Percentiles rank a stretch among this genome's conserved stretches.
These are phyloP conservation scores for Leucoma salicis DNA, from an alignment of 2,888 invertebrate genomes.

Conservation along the genomic window DNA sequence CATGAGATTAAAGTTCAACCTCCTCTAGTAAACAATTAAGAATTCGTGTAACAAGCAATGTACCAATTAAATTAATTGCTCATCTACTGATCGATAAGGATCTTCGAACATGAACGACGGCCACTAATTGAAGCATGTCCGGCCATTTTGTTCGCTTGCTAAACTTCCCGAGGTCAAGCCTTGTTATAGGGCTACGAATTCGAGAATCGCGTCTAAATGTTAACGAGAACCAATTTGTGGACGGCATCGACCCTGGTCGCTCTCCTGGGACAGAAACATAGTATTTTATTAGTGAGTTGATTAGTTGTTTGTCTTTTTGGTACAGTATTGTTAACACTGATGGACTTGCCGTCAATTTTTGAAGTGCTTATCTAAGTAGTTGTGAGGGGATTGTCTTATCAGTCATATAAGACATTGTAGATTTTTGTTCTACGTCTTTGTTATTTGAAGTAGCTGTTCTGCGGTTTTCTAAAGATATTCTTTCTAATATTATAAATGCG, in stretches of 20 bases:
- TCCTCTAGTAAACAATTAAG: conserved; percentile 4
- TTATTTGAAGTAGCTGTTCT: background rate
- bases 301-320: conserved; percentile 56
- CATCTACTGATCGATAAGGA: conserved; percentile 37
- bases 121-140: conserved; percentile 75
- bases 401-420: conserved; percentile 1
- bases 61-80: conserved; percentile 35
- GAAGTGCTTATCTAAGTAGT: conserved; percentile 10
- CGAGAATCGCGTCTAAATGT: conserved; percentile 74
- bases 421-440: background rate
- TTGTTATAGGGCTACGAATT: conserved; percentile 73
- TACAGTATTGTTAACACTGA: conserved; percentile 18
- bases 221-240: conserved; percentile 76
- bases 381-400: conserved; percentile 10
- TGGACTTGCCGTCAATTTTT: conserved; percentile 24
- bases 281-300: conserved; percentile 60
- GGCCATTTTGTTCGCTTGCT: conserved; percentile 61
- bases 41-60: conserved; percentile 14
- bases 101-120: conserved; percentile 39
- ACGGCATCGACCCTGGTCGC: conserved; percentile 46
- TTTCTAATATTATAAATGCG: no score
- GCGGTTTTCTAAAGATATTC: no score
- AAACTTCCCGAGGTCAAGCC: conserved; percentile 59
- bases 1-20: no score
- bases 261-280: conserved; percentile 49